A percentile compares a stretch with the other conserved stretches of the same genome.
These are phyloP conservation scores for Sphaerophoria taeniata DNA, from an alignment of 2,888 invertebrate species.

Conservation along the genomic window DNA sequence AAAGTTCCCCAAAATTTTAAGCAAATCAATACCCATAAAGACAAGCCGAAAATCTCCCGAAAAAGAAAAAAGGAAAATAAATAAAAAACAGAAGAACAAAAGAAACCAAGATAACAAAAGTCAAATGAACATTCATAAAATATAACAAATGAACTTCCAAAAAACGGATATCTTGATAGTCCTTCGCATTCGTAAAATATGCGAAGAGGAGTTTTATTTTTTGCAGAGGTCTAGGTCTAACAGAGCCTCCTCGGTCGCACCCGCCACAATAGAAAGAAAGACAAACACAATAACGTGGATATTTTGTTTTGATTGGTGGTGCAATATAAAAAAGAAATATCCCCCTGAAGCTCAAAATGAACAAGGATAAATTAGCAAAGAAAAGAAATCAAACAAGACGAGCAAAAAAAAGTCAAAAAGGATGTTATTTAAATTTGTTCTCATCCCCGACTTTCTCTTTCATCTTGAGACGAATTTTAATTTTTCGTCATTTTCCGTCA, in stretches of 20 bases:
- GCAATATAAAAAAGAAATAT: constrained; percentile 58
- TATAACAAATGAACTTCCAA: constrained; percentile 65
- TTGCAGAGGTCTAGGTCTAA: background rate
- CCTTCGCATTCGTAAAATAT: constrained; percentile 9
- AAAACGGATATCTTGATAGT: constrained; percentile 43
- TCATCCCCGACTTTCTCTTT: background rate
- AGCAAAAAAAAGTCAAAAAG: constrained; percentile 34
- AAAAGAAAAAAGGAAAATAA: constrained; percentile 2
- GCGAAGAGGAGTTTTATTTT: background rate
- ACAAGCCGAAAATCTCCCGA: constrained; percentile 26
- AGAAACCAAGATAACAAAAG: constrained; percentile 47
- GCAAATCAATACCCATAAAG: constrained; percentile 54
- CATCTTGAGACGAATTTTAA: background rate
- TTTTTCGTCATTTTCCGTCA: constrained; percentile 7
- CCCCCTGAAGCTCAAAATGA: constrained; percentile 42
- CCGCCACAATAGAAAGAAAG: constrained; percentile 20
- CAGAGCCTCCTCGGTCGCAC: background rate
- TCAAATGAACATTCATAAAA: constrained; percentile 62
- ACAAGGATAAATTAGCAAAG: constrained; percentile 59
- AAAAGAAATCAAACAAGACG: constrained; percentile 7
- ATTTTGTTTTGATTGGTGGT: constrained; percentile 65
- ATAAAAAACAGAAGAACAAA: background rate
- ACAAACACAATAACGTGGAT: constrained; percentile 57
- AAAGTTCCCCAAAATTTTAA: background rate
- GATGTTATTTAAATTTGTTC: constrained; percentile 35